Conservation (phyloP, 2,888 invertebrate genomes). For the Octonoba sinensis region DNA sequence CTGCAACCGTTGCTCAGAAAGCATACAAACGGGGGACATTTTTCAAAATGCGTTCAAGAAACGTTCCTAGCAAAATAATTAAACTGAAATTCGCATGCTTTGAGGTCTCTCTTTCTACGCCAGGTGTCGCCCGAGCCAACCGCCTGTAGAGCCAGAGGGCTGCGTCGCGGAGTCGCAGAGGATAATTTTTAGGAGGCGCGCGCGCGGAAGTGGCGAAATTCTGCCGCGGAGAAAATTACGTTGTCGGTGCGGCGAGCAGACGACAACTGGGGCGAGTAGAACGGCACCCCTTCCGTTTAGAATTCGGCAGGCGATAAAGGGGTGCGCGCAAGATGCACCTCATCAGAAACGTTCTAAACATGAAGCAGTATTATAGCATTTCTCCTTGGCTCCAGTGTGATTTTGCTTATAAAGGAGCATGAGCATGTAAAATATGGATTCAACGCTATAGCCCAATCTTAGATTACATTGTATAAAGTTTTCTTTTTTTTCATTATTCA, state of each 20-base stretch:
- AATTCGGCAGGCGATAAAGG: constrained; percentile 12
- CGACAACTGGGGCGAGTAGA: too few species aligned
- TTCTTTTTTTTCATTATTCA: too few species aligned
- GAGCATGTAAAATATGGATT: constrained; percentile 26
- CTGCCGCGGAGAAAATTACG: constrained; percentile 19
- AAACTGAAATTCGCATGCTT: too few species aligned
- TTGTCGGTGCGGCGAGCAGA: too few species aligned
- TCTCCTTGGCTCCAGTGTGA: constrained; percentile 31
- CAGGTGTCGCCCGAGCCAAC: constrained; percentile 30
- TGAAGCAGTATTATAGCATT: not conserved
- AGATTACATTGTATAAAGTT: too few species aligned
- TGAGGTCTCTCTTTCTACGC: constrained; percentile 3
- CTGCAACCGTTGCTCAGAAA: too few species aligned
- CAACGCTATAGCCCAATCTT: constrained; percentile 16
- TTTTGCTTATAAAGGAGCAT: constrained; percentile 48
- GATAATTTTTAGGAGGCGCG: constrained; percentile 33
- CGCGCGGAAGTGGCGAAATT: constrained; percentile 24
- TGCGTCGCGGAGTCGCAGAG: constrained; percentile 43
- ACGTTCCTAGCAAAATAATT: too few species aligned
- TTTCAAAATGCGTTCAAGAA: too few species aligned
- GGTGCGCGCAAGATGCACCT: constrained; percentile 32
- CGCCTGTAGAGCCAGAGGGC: constrained; percentile 50
- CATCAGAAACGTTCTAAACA: not conserved
- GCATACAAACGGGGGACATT: too few species aligned
- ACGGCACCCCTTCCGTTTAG: not conserved